Conservation (phyloP, 2,888 invertebrate genomes). For the Cephus pulcher region DNA sequence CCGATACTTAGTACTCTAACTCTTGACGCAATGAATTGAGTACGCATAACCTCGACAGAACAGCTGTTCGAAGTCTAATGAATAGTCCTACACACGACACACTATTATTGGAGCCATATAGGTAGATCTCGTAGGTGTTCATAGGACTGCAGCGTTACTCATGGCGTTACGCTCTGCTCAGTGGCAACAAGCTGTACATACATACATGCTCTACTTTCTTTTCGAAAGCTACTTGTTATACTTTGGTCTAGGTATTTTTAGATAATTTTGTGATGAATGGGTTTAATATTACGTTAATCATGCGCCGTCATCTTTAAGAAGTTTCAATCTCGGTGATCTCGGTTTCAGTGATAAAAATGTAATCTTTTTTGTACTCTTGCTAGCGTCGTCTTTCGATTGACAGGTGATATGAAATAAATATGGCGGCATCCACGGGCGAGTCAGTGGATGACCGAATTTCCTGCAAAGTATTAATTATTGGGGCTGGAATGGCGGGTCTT, state of each 20-base stretch:
- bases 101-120: not conserved
- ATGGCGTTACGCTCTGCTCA: not conserved
- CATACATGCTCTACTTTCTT: not conserved
- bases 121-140: not conserved
- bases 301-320: not conserved
- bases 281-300: not conserved
- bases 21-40: slow-evolving; percentile 39
- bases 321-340: not conserved
- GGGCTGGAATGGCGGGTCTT: slow-evolving; percentile 87
- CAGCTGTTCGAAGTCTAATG: slow-evolving; percentile 37
- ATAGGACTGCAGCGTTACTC: not conserved
- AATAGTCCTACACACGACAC: not conserved
- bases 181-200: not conserved
- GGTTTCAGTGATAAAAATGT: not conserved
- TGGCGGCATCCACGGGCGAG: slow-evolving; percentile 62
- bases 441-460: slow-evolving; percentile 57
- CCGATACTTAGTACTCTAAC: slow-evolving; percentile 31
- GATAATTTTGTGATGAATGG: not conserved
- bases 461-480: slow-evolving; percentile 83
- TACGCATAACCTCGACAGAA: slow-evolving; percentile 48
- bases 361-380: not conserved
- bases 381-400: slow-evolving; percentile 2
- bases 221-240: not conserved
- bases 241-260: not conserved
- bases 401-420: slow-evolving; percentile 39